Evolutionary conservation across 30 jellyfish, hydroid and myxozoan genomes (phyloP), one percentile per base, ranked within the genome.

Genomic region (Rhopilema esculentum): DNA sequence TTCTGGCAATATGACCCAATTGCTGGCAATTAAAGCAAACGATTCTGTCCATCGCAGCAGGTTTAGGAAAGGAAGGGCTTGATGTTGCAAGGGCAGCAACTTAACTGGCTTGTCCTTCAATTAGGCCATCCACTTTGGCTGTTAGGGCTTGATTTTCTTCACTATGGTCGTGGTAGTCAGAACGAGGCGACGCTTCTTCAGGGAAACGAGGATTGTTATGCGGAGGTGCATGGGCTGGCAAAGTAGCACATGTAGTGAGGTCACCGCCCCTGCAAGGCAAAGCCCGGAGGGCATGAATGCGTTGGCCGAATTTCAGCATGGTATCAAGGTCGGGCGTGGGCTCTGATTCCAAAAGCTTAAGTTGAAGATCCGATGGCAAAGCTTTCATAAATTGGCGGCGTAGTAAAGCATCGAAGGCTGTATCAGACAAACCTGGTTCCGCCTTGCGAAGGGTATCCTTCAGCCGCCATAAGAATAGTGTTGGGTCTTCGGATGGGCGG

Each of bases 401-500:
- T 16, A 69, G 52, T 17, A 69, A 29, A 69, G 78, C 78, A 67
- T 67, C 78, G 40, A n/a, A n/a, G 40, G 78, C 78, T 21, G 82
- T 71, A 25, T 71, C 65, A 27, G 82, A 71, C 29, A 71, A 71
- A 16, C 49, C 82, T 27, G 82, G 82, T 31, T 71, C 82, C 18
- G 82, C 82, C 31, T 31, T 71, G 24, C 66, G 26, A 20, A 71
- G 29, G 31, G 66, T 8, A 8, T 71, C 82, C 66, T 71, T 71
- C 82, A 71, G 29, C 26, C 82, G 82, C 82, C 82, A 71, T 26
- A 71, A 25, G 23, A 71, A 71, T 16, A 71, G 82, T 23, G 82
- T 31, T 8, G 82, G 82, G 29, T 71, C 82, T 29, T 71, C 82
- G n/a, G 66, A 20, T 27, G 82, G 82, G 18, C 82, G 82, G 49